These are phyloP conservation scores for Cryptotis parvus DNA, from an alignment of 2,113 vertebrate genomes.

Conservation along the genomic window DNA sequence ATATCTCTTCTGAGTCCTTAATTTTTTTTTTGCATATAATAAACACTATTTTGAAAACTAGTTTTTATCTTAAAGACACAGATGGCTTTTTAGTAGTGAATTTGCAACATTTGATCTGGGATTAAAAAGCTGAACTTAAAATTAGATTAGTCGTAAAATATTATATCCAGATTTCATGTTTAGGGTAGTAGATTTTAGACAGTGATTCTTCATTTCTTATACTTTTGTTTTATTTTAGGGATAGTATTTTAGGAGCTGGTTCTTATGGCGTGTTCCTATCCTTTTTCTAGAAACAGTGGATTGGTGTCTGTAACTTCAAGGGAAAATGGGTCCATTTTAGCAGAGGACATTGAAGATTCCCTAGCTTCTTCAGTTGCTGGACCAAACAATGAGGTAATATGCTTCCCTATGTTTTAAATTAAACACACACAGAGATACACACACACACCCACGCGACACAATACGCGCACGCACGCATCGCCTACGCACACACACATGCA, in stretches of 20 bases:
- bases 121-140: not conserved
- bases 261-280: slow-evolving; percentile 91
- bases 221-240: slow-evolving; percentile 83
- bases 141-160: not conserved
- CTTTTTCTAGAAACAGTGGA: slow-evolving; percentile 94
- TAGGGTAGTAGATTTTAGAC: not conserved
- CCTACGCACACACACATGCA: too few relatives aligned
- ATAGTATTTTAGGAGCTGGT: slow-evolving; percentile 93
- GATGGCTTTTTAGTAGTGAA: too few relatives aligned
- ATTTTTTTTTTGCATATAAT: not conserved
- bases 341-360: slow-evolving; percentile 96
- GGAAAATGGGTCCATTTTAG: slow-evolving; percentile 92
- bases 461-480: too few relatives aligned
- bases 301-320: slow-evolving; percentile 92
- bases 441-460: too few relatives aligned
- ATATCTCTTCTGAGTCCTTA: not conserved
- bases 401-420: not conserved
- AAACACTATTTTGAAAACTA: too few relatives aligned
- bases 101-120: not conserved
- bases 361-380: slow-evolving; percentile 92
- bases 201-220: not conserved
- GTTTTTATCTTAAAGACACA: not conserved
- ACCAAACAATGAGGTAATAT: slow-evolving; percentile 90
- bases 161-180: not conserved
- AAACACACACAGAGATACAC: not conserved